Evolutionary conservation across 2,797 vertebrate genomes (phyloP).

Genomic region (Protonibea diacanthus): DNA sequence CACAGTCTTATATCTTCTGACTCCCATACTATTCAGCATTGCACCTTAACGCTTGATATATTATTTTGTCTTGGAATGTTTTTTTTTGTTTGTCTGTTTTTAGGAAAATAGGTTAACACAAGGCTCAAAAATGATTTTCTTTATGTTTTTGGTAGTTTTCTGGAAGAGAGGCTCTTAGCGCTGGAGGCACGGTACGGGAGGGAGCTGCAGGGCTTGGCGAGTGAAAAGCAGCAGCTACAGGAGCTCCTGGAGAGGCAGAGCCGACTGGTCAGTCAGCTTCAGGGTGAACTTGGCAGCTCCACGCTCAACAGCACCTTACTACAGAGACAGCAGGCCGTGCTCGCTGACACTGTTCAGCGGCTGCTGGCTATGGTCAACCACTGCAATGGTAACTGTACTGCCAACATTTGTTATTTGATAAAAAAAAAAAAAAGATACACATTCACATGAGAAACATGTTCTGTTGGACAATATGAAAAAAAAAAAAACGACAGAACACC

Average conservation of each 20-base stretch:
- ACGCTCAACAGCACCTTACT: conserved; percentile 84
- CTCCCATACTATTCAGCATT: not conserved
- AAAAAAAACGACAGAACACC: not conserved
- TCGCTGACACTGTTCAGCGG: conserved; percentile 84
- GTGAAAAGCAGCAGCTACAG: conserved; percentile 86
- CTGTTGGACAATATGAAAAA: not conserved
- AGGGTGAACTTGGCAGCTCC: conserved; percentile 84
- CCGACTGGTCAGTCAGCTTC: conserved; percentile 81
- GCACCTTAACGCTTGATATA: not conserved
- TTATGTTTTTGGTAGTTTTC: conserved; percentile 75
- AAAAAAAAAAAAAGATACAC: not conserved
- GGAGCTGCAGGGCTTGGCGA: conserved; percentile 82
- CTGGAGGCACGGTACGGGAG: conserved; percentile 83
- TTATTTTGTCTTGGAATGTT: not conserved
- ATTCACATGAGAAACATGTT: not conserved
- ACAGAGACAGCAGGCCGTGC: conserved; percentile 84
- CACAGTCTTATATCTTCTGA: not conserved
- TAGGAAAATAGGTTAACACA: not conserved
- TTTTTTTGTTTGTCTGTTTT: too few relatives aligned
- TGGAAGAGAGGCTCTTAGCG: conserved; percentile 86
- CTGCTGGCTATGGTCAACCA: conserved; percentile 84
- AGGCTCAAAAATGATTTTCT: not conserved
- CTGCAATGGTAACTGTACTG: conserved; percentile 81
- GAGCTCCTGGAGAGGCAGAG: conserved; percentile 84
- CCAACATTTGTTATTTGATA: not conserved